Base-by-base conservation (phyloP, 2,888 invertebrate genomes). In the Leistus spinibarbis region DNA sequence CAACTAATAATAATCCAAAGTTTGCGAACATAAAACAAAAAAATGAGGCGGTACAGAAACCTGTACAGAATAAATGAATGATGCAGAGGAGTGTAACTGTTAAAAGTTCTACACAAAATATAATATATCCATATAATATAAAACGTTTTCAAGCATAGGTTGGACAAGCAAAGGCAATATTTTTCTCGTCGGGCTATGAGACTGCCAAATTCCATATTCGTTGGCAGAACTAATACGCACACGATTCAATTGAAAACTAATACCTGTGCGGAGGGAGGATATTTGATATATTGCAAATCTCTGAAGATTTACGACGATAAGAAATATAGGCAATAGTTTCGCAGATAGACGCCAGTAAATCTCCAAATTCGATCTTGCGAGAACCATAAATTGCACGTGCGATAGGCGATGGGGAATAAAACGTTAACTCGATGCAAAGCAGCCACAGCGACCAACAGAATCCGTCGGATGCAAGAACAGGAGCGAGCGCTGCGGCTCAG, bases 331-430 rank as follows among this genome's bases (percentile, higher is more conserved):
- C 85, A 83, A 85, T 85, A 85, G 85, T 84, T 84, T 83, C 82
- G 81, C 79, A 84, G 84, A 85, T 85, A 84, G 84, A 81, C 81
- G 82, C 81, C 40, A 81, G 83, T 86, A 86, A 85, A 86, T 86
- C 85, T 84, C 81, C 80, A 81, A 84, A 84, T 85, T 84, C 85
- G 85, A 85, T 85, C 85, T 85, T 84, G 82, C 82, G 84, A 83
- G 83, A 81, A 82, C 83, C 84, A 86, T 86, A 86, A 85, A 86
- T 85, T 83, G 84, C 85, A 86, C 85, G 85, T 86, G 85, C 81
- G 84, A 84, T 84, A 84, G 82, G 79, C 81, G 84, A 84, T 84
- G 83, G 82, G 79, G 82, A 82, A 81, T 82, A 82, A 81, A 40
- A 53, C 81, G 82, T 81, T 82, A 82, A 82, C 80, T 53, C 69